Evolutionary conservation across 2,113 vertebrate genomes (phyloP).

Genomic region (Dinomys branickii): DNA sequence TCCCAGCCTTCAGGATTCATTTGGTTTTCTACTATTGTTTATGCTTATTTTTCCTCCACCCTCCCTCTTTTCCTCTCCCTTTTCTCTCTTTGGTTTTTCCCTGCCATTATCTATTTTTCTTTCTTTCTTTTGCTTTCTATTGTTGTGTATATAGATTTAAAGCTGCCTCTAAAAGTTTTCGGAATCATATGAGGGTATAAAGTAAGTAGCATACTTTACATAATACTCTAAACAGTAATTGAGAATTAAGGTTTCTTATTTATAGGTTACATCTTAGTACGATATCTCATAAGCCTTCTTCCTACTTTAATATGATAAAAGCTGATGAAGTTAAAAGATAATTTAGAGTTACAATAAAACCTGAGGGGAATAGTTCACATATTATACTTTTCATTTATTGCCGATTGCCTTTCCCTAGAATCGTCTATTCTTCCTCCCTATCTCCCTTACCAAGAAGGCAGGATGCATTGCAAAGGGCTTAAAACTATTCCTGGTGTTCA

Average conservation of each 20-base stretch:
- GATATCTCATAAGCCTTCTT: constrained; percentile 27
- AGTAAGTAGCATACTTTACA: not conserved
- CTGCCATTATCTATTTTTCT: no score
- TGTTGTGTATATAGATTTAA: not conserved
- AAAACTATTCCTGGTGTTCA: not conserved
- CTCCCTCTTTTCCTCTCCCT: not conserved
- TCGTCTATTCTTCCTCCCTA: no score
- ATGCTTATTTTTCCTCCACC: not conserved
- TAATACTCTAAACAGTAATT: not conserved
- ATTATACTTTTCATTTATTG: not conserved
- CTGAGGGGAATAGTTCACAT: not conserved
- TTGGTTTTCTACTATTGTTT: not conserved
- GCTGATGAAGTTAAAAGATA: not conserved
- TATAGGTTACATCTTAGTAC: constrained; percentile 10
- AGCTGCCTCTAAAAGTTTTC: not conserved
- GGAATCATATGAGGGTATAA: not conserved
- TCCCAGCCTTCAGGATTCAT: not conserved
- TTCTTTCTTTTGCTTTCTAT: not conserved
- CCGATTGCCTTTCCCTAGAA: not conserved
- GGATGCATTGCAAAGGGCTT: not conserved
- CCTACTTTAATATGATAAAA: constrained; percentile 23
- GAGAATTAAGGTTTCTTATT: constrained; percentile 22
- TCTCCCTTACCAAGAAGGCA: not conserved
- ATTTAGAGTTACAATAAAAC: not conserved
- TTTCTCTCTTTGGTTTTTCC: not conserved